phyloP scores from a whole-genome alignment of 2,113 vertebrate genomes.

The Actenoides hombroni region DNA sequence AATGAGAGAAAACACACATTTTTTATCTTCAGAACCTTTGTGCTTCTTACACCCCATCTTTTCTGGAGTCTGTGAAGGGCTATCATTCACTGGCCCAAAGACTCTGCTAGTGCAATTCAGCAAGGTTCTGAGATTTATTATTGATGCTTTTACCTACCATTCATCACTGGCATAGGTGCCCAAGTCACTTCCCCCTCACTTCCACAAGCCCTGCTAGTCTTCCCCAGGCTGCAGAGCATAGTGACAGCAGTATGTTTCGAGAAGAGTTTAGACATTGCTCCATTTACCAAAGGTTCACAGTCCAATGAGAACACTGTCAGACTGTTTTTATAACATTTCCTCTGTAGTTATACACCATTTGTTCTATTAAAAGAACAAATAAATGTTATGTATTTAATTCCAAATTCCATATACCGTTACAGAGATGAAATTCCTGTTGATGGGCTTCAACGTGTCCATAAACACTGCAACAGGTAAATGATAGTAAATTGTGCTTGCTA shows the following conservation, averaged over 20 bases:
- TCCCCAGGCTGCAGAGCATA: neutral
- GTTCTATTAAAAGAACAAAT: neutral
- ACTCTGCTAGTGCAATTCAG: rapidly evolving
- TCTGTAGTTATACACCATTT: neutral
- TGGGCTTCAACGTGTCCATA: neutral
- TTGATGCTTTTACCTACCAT: neutral
- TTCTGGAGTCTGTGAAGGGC: neutral
- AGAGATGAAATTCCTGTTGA: neutral
- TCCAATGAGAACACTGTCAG: neutral
- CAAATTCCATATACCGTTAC: neutral
- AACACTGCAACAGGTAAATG: neutral
- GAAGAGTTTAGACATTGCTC: neutral
- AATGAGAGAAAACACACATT: neutral
- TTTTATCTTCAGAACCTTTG: neutral
- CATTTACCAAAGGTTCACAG: neutral
- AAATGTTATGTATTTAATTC: neutral
- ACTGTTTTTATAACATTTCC: neutral
- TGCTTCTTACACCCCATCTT: neutral
- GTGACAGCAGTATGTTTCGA: neutral
- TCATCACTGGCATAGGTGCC: neutral
- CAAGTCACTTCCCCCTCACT: neutral
- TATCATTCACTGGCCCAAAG: neutral
- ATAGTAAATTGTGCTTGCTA: neutral
- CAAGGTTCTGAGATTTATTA: neutral
- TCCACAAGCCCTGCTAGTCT: neutral